Evolutionary conservation across 2,113 vertebrate species (phyloP).

Genomic region (Eulemur macaco): DNA sequence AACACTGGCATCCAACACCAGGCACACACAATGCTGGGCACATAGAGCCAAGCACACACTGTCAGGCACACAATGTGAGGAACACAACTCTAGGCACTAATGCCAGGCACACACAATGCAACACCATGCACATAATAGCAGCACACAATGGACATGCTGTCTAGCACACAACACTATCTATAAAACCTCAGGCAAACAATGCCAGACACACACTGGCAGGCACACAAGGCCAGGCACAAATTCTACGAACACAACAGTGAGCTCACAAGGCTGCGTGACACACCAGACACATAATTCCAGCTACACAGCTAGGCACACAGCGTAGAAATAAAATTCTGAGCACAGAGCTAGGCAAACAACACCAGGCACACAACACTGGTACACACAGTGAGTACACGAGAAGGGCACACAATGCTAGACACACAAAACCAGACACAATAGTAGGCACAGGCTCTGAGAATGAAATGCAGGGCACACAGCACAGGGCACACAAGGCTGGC

Average conservation of each 20-base stretch:
- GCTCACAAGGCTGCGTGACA: neutral
- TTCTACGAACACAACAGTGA: neutral
- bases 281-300: rapidly evolving
- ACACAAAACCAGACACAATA: neutral
- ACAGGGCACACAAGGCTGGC: neutral
- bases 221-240: neutral
- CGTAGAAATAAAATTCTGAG: neutral
- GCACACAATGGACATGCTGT: too few relatives aligned
- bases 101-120: too few relatives aligned
- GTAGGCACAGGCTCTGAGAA: too few relatives aligned
- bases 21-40: neutral
- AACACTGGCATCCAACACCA: neutral
- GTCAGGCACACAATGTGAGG: too few relatives aligned
- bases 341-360: neutral
- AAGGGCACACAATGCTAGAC: rapidly evolving
- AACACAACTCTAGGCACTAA: too few relatives aligned
- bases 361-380: neutral
- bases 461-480: too few relatives aligned
- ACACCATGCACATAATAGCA: too few relatives aligned
- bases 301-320: neutral
- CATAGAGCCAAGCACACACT: too few relatives aligned
- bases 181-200: neutral
- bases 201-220: neutral
- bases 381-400: neutral
- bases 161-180: neutral